Base-by-base conservation (phyloP, 2,113 vertebrate species). In the Gymnogyps californianus region DNA sequence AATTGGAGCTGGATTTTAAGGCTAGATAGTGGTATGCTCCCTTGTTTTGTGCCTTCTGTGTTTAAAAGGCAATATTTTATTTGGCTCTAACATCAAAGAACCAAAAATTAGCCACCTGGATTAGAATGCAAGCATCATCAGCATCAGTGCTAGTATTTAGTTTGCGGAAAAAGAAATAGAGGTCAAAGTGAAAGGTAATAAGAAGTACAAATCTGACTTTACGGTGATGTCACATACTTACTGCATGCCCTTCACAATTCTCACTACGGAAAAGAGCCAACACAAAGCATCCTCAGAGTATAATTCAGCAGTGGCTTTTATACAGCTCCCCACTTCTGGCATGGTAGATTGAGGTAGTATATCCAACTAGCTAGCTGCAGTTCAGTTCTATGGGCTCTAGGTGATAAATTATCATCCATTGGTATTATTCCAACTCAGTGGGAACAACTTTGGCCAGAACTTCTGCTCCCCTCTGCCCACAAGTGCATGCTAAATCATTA, bases 401-500 rank as follows among this genome's bases (percentile, higher is more conserved):
- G n/a, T 67, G 32, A 87, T 74, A 75, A 95, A 97, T 91, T 92
- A 44, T n/a, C 32, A 58, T 74, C 57, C 51, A 52, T 36, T 86
- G 76, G 51, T 95, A 79, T 54, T 92, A 65, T 83, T 93, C 91
- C 83, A 83, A 36, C 65, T 80, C 87, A 84, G 26, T 44, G 42
- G 66, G 80, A 95, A 78, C 13, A 87, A 55, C 44, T 82, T 89
- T 94, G 89, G 93, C 89, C 61, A 87, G 83, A 85, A 89, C 16
- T 75, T 62, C 78, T 90, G 34, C 69, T 95, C 64, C 80, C 0
- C 4, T 90, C 58, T 94, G 77, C 65, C 81, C 83, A 87, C 31
- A 96, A 87, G 87, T 75, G 81, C 49, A 72, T 92, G 70, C 62
- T 80, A 96, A 96, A 96, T 96, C 49, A 95, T 54, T 90, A 81